Evolutionary conservation across 2,888 invertebrate species (phyloP), one percentile per base, ranked within the genome.

Genomic region (Empis stercorea): DNA sequence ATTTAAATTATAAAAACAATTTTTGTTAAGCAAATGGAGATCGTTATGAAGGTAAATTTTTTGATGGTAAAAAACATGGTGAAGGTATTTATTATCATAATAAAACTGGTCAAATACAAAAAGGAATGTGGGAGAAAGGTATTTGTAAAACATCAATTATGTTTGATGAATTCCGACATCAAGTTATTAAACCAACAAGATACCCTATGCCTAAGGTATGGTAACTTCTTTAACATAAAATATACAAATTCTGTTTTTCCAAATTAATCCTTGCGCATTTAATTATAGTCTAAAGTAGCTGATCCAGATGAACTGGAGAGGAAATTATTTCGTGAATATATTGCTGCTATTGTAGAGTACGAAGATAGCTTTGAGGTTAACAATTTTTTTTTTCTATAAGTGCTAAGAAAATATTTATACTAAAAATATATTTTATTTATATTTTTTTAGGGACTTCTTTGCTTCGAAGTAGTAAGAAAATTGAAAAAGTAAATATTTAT

Each of bases 21-120:
- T n/a, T n/a, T n/a, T n/a, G n/a, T n/a, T 6, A 51, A 66, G 67
- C 52, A 9, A 67, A 68, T 57, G 63, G 63, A 3, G 65, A 67
- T 52, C 61, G 66, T 5, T 69, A 64, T 53, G 66, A 68, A 49
- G 68, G 68, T 10, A 55, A 59, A 30, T 68, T 64, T 48, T 58
- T 61, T 3, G 54, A 61, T 4, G 67, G 64, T 4, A 55, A 55
- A 38, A 69, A 69, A 51, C 63, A 64, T 48, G 68, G 69, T 2
- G 66, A 68, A 48, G 68, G 68, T 13, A 52, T 61, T 20, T 69
- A 59, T 45, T 63, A 63, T 47, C 68, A 68, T 45, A 57, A 56
- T 53, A 55, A 59, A 27, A 66, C 64, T 1, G 68, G 67, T 1
- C 67, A 69, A 44, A 53, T 65, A 15, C 68, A 68, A 50, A 68